Conservation (phyloP, 1,140 invertebrate genomes). For the Tachypleus tridentatus region DNA sequence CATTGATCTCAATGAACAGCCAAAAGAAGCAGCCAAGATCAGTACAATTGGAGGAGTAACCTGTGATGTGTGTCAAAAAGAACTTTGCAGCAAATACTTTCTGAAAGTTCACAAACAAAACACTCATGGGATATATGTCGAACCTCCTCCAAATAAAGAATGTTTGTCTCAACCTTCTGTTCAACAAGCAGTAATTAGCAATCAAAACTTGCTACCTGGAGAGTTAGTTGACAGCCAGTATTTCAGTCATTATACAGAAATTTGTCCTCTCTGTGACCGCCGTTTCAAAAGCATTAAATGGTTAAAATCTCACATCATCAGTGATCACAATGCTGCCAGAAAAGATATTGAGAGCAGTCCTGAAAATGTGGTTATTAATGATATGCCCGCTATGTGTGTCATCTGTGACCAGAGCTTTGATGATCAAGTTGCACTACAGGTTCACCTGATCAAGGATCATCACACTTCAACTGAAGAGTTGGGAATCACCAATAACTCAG, state of each 20-base stretch:
- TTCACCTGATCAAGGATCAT: conserved; percentile 45
- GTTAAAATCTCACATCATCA: conserved; percentile 72
- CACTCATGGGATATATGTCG: conserved; percentile 84
- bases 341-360: conserved; percentile 35
- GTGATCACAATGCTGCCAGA: conserved; percentile 65
- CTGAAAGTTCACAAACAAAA: conserved; percentile 93
- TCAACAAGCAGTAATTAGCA: conserved; percentile 10
- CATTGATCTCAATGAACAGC: conserved; percentile 59
- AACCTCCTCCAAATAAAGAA: conserved; percentile 30
- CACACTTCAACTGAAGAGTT: conserved; percentile 29
- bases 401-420: conserved; percentile 39
- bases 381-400: conserved; percentile 30
- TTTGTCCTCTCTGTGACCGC: conserved; percentile 72
- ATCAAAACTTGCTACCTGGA: conserved; percentile 8
- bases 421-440: conserved; percentile 40
- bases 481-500: conserved; percentile 20
- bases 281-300: conserved; percentile 81
- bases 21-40: conserved; percentile 50
- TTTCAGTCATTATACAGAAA: conserved; percentile 57
- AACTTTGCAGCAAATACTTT: conserved; percentile 95
- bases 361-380: conserved; percentile 5
- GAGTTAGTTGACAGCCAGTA: conserved; percentile 41
- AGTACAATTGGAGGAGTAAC: conserved; percentile 82
- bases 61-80: conserved; percentile 95
- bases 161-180: conserved; percentile 11